These are phyloP conservation scores for Meteorus sp. DNA, from an alignment of 1,140 invertebrate genomes.

Conservation along the genomic window DNA sequence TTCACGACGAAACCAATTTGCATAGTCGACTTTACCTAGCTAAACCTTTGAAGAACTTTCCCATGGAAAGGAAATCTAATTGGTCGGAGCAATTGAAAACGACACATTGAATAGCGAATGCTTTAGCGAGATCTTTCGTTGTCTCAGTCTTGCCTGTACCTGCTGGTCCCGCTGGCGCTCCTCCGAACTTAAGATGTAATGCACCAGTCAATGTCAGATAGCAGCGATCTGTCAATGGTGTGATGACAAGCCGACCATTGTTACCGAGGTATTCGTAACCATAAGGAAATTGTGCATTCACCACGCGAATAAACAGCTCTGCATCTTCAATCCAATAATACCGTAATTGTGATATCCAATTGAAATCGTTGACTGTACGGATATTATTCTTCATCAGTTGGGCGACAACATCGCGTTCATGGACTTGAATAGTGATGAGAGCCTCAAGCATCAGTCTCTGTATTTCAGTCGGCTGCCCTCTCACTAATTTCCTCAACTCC, in stretches of 20 bases:
- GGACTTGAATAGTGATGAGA: conserved; percentile 72
- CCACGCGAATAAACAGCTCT: conserved; percentile 63
- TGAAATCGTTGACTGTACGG: conserved; percentile 70
- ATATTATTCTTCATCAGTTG: conserved; percentile 67
- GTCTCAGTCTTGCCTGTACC: conserved; percentile 79
- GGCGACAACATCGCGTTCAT: conserved; percentile 69
- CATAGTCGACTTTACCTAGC: conserved; percentile 54
- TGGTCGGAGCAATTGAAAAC: conserved; percentile 80
- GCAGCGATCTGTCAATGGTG: conserved; percentile 76
- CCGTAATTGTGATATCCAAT: conserved; percentile 78
- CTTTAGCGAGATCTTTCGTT: conserved; percentile 75
- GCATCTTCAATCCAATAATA: conserved; percentile 68
- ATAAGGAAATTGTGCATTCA: conserved; percentile 67
- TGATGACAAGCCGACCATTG: conserved; percentile 75
- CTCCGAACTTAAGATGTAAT: conserved; percentile 71
- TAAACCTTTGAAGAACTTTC: conserved; percentile 67
- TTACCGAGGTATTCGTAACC: conserved; percentile 72
- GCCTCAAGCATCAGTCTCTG: conserved; percentile 67
- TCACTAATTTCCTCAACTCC: conserved; percentile 66
- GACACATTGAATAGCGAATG: conserved; percentile 74
- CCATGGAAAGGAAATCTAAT: conserved; percentile 72
- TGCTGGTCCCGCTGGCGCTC: conserved; percentile 73
- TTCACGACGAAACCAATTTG: too few relatives aligned
- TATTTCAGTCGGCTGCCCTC: conserved; percentile 68
- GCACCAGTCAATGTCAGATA: conserved; percentile 72